These are phyloP conservation scores for Mastacembelus armatus DNA, from an alignment of 2,797 vertebrate species.

Conservation along the genomic window DNA sequence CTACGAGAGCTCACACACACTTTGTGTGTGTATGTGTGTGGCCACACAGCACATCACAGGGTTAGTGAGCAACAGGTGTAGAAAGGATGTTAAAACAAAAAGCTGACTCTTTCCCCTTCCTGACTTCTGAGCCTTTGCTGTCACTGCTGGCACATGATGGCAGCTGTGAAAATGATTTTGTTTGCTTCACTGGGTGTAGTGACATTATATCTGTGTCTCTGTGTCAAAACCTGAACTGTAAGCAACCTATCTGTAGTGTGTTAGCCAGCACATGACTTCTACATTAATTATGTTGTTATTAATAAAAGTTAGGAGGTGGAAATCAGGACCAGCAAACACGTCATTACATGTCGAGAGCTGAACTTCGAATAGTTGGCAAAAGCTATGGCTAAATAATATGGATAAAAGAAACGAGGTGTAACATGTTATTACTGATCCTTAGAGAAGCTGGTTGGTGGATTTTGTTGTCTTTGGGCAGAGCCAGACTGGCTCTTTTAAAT, in stretches of 20 bases:
- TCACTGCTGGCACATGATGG: conserved; percentile 37
- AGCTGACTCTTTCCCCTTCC: conserved; percentile 15
- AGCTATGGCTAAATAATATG: no score
- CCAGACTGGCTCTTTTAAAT: not conserved
- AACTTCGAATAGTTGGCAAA: no score
- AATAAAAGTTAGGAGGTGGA: not conserved
- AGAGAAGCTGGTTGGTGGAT: not conserved
- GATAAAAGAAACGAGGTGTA: no score
- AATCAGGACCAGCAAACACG: no score
- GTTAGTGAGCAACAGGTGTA: conserved; percentile 73
- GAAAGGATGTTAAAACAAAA: conserved; percentile 34
- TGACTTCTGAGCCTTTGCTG: conserved; percentile 65
- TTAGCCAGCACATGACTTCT: conserved; percentile 11
- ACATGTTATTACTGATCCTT: not conserved
- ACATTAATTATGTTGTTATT: no score
- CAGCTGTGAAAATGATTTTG: conserved; percentile 71
- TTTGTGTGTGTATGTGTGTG: conserved; percentile 26
- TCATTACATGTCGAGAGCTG: no score
- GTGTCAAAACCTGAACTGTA: conserved; percentile 6
- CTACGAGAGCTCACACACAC: not conserved
- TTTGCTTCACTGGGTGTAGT: conserved; percentile 17
- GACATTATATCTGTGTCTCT: conserved; percentile 12
- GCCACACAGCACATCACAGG: conserved; percentile 29
- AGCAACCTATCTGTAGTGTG: conserved; percentile 15
- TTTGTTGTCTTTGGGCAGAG: not conserved